Percentiles rank a stretch among this genome's conserved stretches.
Evolutionary conservation across 1,140 invertebrate genomes (phyloP).

Genomic region (Orius insidiosus): DNA sequence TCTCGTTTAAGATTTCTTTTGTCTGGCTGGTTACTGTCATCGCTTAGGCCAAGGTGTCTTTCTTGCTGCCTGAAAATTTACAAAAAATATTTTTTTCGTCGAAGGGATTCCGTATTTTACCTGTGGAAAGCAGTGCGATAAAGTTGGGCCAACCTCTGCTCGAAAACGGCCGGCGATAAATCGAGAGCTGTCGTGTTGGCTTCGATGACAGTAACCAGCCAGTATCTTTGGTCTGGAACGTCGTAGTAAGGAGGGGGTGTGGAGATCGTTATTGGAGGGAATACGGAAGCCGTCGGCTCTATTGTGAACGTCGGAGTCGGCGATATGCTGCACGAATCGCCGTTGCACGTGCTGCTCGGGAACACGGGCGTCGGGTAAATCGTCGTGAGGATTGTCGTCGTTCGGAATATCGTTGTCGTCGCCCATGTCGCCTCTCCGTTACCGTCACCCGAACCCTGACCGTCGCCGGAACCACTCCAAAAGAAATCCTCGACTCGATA

Average conservation of each 20-base stretch:
- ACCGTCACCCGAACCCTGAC: slow-evolving; percentile 25
- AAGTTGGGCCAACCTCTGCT: slow-evolving; percentile 29
- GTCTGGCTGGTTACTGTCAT: slow-evolving; percentile 4
- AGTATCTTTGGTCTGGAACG: slow-evolving; percentile 38
- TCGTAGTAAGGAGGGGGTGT: slow-evolving; percentile 30
- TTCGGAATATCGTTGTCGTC: slow-evolving; percentile 27
- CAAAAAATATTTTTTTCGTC: neutral
- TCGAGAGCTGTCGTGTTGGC: slow-evolving; percentile 19
- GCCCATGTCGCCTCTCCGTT: slow-evolving; percentile 21
- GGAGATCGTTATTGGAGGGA: slow-evolving; percentile 20
- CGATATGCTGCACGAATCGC: slow-evolving; percentile 19
- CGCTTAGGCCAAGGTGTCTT: slow-evolving; percentile 40
- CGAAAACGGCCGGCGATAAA: slow-evolving; percentile 23
- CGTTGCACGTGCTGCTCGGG: slow-evolving; percentile 6
- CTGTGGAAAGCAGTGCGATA: slow-evolving; percentile 32
- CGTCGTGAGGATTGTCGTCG: slow-evolving; percentile 23
- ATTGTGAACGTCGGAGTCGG: slow-evolving; percentile 29
- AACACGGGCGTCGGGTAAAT: slow-evolving; percentile 14
- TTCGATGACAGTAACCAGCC: slow-evolving; percentile 54
- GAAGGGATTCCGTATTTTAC: slow-evolving; percentile 22
- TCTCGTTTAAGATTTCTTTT: slow-evolving; percentile 9
- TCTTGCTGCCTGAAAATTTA: slow-evolving; percentile 43
- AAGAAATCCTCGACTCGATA: slow-evolving; percentile 64
- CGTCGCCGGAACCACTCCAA: slow-evolving; percentile 69
- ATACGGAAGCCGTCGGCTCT: slow-evolving; percentile 17